These are phyloP conservation scores for Gambusia yucatana DNA, from an alignment of 2,797 vertebrate species.

Conservation along the genomic window DNA sequence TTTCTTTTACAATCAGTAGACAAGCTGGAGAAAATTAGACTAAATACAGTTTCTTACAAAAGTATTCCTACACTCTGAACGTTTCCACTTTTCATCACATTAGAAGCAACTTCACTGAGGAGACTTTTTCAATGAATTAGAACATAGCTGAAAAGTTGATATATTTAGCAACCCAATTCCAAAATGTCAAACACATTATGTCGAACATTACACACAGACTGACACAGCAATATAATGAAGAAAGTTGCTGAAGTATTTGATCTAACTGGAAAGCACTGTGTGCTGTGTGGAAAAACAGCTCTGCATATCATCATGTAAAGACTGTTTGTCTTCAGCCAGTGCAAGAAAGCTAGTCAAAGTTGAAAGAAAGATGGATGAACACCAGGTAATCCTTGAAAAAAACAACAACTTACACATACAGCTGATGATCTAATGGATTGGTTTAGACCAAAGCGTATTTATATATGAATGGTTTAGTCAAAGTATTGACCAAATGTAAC, in stretches of 20 bases:
- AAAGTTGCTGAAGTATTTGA: not conserved
- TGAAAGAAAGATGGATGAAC: not conserved
- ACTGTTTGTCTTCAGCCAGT: not conserved
- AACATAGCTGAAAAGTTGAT: not conserved
- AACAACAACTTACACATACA: not conserved
- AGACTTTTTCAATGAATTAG: not conserved
- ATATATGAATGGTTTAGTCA: not conserved
- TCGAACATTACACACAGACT: not conserved
- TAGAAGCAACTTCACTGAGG: not conserved
- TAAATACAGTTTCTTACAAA: not conserved
- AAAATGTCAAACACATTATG: not conserved
- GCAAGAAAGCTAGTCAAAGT: not conserved
- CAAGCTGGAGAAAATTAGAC: not conserved
- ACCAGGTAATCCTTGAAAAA: not conserved
- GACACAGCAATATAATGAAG: not conserved
- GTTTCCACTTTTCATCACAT: not conserved
- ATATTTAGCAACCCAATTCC: not conserved
- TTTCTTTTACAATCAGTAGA: not conserved
- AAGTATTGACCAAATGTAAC: not conserved
- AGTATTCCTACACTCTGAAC: not conserved
- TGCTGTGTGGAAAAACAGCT: not conserved
- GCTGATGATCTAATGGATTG: not conserved
- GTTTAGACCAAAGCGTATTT: not conserved
- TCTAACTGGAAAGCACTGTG: not conserved
- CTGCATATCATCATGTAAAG: not conserved